Evolutionary conservation across 2,888 invertebrate species (phyloP).

Genomic region (Suillia variegata): DNA sequence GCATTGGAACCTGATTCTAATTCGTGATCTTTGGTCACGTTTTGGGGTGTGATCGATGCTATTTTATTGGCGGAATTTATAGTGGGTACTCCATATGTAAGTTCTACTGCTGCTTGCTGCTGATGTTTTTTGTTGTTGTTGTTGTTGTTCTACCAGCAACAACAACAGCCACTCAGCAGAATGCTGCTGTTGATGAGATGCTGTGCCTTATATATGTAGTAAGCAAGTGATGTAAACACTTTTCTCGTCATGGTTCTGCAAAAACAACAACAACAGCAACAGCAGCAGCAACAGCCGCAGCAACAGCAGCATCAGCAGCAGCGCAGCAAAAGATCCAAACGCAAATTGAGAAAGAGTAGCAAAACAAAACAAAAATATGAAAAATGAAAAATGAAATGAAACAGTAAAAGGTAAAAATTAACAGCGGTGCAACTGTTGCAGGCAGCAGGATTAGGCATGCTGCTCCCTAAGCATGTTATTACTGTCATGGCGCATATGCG

Average conservation of each 20-base stretch:
- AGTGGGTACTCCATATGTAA: slow-evolving; percentile 20
- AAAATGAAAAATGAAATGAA: neutral
- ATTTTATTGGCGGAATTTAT: slow-evolving; percentile 56
- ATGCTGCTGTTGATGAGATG: too few species aligned
- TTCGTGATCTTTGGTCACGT: slow-evolving; percentile 55
- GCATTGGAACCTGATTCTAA: slow-evolving; percentile 34
- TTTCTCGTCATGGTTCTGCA: slow-evolving; percentile 16
- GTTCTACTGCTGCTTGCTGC: neutral
- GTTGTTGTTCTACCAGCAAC: too few species aligned
- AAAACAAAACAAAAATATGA: neutral
- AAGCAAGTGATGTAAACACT: slow-evolving; percentile 25
- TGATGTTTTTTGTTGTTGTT: slow-evolving; percentile 24
- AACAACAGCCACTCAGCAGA: too few species aligned
- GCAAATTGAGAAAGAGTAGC: too few species aligned
- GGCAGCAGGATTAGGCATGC: neutral
- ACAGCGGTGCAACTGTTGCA: neutral
- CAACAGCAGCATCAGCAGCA: neutral
- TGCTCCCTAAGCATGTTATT: slow-evolving; percentile 15
- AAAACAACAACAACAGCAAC: neutral
- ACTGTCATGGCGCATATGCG: slow-evolving; percentile 10
- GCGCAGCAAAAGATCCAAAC: too few species aligned
- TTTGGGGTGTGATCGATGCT: slow-evolving; percentile 57
- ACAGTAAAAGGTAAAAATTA: neutral
- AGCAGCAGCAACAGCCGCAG: neutral
- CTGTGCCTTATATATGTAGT: too few species aligned